Evolutionary conservation across 2,113 vertebrate genomes (phyloP).

Genomic region (Aegithalos caudatus): DNA sequence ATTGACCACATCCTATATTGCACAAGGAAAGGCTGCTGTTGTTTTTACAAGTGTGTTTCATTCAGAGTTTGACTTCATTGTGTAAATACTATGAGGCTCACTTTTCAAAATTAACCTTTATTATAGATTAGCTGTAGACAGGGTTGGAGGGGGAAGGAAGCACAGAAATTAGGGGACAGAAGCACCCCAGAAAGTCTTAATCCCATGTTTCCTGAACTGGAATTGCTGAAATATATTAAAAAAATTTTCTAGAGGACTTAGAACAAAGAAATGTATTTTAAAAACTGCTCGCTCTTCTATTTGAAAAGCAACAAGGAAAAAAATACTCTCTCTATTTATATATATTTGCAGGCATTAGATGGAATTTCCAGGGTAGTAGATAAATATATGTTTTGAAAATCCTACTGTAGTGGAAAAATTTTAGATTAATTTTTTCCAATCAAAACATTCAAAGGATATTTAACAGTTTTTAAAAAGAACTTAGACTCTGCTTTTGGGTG

Average conservation of each 20-base stretch:
- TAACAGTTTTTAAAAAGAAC: background rate
- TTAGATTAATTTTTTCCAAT: background rate
- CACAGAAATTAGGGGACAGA: background rate
- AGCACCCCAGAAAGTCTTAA: conserved; percentile 9
- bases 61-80: conserved; percentile 68
- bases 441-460: background rate
- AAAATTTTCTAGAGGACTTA: background rate
- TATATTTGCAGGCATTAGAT: background rate
- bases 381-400: background rate
- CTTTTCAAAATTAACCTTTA: conserved; percentile 69
- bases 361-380: background rate
- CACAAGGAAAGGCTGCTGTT: conserved; percentile 57
- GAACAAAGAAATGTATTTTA: background rate
- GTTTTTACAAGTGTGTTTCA: conserved; percentile 78
- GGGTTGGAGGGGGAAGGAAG: background rate
- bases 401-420: background rate
- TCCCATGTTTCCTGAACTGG: background rate
- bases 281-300: background rate
- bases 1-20: conserved; percentile 73
- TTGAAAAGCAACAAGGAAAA: background rate
- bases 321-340: background rate
- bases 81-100: conserved; percentile 62
- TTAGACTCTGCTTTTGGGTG: background rate
- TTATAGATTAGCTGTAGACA: conserved; percentile 63
- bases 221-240: background rate